phyloP scores from a whole-genome alignment of 2,888 invertebrate species.

The Ichneumoninae sp. region DNA sequence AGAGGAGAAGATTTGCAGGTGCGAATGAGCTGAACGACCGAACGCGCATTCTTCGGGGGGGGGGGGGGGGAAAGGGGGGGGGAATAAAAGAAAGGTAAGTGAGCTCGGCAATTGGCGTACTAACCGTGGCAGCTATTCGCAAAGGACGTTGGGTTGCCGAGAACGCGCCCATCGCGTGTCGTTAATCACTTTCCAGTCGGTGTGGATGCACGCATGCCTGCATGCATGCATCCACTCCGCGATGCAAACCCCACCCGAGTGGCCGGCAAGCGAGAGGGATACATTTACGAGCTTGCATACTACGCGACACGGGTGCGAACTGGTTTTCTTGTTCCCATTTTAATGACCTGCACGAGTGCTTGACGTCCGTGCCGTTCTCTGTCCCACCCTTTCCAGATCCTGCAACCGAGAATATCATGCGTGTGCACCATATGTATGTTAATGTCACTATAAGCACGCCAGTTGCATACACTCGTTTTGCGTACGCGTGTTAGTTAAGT shows the following conservation, averaged over 20 bases:
- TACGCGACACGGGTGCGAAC: slow-evolving; percentile 56
- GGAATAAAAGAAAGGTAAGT: slow-evolving; percentile 45
- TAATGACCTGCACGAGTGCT: slow-evolving; percentile 58
- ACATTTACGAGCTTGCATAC: slow-evolving; percentile 63
- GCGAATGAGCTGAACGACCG: slow-evolving; percentile 42
- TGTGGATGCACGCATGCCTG: slow-evolving; percentile 53
- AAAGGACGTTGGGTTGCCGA: slow-evolving; percentile 43
- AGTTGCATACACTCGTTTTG: background rate
- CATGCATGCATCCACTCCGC: slow-evolving; percentile 34
- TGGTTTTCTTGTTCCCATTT: slow-evolving; percentile 64
- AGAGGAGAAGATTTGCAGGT: slow-evolving; percentile 42
- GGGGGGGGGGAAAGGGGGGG: background rate
- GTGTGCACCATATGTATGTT: slow-evolving; percentile 44
- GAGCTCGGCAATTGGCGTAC: slow-evolving; percentile 38
- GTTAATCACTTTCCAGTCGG: slow-evolving; percentile 62
- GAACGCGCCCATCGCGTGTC: slow-evolving; percentile 59
- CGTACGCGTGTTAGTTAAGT: slow-evolving; percentile 32
- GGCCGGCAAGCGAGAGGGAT: slow-evolving; percentile 23
- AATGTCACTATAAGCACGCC: slow-evolving; percentile 40
- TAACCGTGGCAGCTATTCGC: slow-evolving; percentile 13
- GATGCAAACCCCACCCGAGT: slow-evolving; percentile 25
- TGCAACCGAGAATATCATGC: slow-evolving; percentile 31
- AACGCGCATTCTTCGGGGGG: slow-evolving; percentile 24
- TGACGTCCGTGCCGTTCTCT: slow-evolving; percentile 29
- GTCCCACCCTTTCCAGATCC: slow-evolving; percentile 16